Evolutionary conservation across 2,113 vertebrate species (phyloP).

Genomic region (Percopsis transmontana): DNA sequence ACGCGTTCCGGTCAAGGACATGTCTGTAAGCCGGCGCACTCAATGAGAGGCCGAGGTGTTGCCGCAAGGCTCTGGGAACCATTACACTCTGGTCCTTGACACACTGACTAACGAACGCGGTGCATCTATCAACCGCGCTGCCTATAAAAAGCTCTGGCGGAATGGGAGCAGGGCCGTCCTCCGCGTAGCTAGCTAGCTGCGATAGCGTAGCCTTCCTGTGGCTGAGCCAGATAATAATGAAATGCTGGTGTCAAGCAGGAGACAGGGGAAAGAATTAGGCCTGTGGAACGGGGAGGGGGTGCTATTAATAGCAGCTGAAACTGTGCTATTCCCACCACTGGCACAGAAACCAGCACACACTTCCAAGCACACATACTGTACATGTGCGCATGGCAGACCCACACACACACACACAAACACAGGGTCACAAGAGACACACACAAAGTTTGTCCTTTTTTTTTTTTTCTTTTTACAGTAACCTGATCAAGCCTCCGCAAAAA

Average conservation of each 20-base stretch:
- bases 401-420: background rate
- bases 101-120: conserved; percentile 50
- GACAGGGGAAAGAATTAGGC: conserved; percentile 51
- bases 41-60: conserved; percentile 32
- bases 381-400: conserved; percentile 5
- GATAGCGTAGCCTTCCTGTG: conserved; percentile 42
- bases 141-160: conserved; percentile 63
- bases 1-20: conserved; percentile 13
- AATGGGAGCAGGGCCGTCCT: conserved; percentile 48
- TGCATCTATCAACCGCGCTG: conserved; percentile 24
- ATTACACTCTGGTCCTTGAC: conserved; percentile 53
- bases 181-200: conserved; percentile 31
- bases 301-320: conserved; percentile 73
- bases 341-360: conserved; percentile 30
- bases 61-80: conserved; percentile 45
- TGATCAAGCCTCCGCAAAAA: conserved; percentile 68
- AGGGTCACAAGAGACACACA: conserved; percentile 21
- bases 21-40: background rate
- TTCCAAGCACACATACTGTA: conserved; percentile 15
- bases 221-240: conserved; percentile 65
- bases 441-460: conserved; percentile 44
- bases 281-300: conserved; percentile 47
- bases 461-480: conserved; percentile 62
- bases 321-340: conserved; percentile 64
- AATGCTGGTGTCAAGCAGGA: conserved; percentile 61